These are phyloP conservation scores for Copidosoma aretas DNA, from an alignment of 2,888 invertebrate genomes.

Conservation along the genomic window DNA sequence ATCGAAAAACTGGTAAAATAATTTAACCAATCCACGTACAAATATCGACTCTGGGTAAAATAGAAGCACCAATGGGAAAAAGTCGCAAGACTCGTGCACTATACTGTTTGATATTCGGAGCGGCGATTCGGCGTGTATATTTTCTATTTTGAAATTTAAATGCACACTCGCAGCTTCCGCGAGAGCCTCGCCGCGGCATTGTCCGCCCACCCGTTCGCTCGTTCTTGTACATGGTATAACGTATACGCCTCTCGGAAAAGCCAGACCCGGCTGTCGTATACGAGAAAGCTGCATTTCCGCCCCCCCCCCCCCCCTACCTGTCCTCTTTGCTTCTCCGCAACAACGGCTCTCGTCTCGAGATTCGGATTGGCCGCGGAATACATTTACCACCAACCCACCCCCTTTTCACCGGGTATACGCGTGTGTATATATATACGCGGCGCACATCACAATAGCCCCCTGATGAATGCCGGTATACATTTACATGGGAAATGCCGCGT, in stretches of 20 bases:
- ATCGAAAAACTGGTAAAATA: no score
- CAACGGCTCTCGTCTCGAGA: conserved; percentile 14
- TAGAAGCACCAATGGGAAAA: no score
- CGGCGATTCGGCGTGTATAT: conserved; percentile 32
- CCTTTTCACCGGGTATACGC: conserved; percentile 1
- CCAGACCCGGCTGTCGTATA: conserved; percentile 10
- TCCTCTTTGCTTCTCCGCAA: not conserved
- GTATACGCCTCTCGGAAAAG: conserved; percentile 23
- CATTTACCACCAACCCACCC: conserved; percentile 37
- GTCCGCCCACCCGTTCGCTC: not conserved
- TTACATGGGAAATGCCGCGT: conserved; percentile 58
- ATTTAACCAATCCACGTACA: no score
- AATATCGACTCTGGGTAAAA: no score
- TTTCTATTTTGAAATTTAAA: conserved; percentile 39
- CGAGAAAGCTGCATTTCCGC: conserved; percentile 41
- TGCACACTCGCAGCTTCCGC: conserved; percentile 32
- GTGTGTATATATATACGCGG: conserved; percentile 30
- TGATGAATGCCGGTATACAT: conserved; percentile 61
- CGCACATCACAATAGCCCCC: conserved; percentile 55
- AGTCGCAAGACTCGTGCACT: no score
- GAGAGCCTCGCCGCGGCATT: not conserved
- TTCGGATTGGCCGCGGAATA: conserved; percentile 45
- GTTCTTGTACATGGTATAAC: not conserved
- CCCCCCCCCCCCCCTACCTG: not conserved
- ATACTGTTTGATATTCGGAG: conserved; percentile 31